These are phyloP conservation scores for Dendrocincla fuliginosa DNA, from an alignment of 2,797 vertebrate species.

Conservation along the genomic window DNA sequence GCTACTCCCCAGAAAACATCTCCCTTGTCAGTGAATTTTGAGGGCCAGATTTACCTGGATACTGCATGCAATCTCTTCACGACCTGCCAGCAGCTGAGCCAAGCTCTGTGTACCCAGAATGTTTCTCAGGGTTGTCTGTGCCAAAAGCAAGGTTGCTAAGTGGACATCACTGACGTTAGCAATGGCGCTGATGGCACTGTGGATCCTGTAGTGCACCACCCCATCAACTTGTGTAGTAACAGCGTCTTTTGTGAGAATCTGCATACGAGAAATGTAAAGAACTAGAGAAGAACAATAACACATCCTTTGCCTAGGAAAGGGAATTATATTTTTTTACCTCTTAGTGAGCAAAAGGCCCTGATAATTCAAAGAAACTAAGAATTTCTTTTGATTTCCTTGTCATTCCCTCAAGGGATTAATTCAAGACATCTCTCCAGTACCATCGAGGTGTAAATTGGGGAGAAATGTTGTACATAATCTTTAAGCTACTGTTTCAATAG, in stretches of 20 bases:
- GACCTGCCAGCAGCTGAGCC: conserved; percentile 89
- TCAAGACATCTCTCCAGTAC: background rate
- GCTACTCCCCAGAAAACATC: background rate
- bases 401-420: background rate
- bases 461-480: background rate
- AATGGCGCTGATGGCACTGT: conserved; percentile 87
- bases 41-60: conserved; percentile 83
- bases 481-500: background rate
- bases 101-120: conserved; percentile 91
- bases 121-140: conserved; percentile 90
- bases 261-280: background rate
- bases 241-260: conserved; percentile 93
- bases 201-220: conserved; percentile 90
- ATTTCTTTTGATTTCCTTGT: background rate
- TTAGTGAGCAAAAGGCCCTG: background rate
- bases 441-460: background rate
- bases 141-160: conserved; percentile 87
- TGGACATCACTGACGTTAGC: conserved; percentile 91
- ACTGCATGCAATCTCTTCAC: conserved; percentile 86
- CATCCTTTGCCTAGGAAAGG: background rate
- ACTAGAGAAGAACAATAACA: background rate
- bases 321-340: background rate
- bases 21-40: background rate
- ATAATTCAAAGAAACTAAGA: background rate
- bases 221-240: conserved; percentile 89